Base-by-base conservation (phyloP, 2,113 vertebrate genomes). In the Mirounga angustirostris region DNA sequence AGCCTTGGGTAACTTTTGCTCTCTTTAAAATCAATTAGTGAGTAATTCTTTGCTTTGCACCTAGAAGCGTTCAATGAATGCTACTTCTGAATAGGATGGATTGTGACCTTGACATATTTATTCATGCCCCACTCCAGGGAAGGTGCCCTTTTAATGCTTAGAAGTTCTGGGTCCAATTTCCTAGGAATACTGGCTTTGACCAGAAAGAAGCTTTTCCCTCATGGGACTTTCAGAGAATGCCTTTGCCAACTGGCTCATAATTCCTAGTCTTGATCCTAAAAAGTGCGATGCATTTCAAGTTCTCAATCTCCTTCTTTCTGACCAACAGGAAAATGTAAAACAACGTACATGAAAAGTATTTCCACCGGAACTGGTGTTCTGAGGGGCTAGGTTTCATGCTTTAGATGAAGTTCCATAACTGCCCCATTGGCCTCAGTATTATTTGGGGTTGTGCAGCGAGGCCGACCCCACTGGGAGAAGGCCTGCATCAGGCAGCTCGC, bases 241-340 rank as follows among this genome's bases (percentile, higher is more conserved):
- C 97, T 98, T 98, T 97, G 69, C 96, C 87, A 97, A 76, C 88
- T 97, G 97, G 85, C 46, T 97, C 74, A 1, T 94, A 96, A 96
- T 95, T 97, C 52, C 88, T 80, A 86, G 8, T 73, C 95, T 96
- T 98, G 96, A 98, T 92, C 96, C 58, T 73, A 98, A 98, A 98
- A 86, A 78, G 96, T 84, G 79, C 43, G 73, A 96, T 10, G 40
- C 30, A 65, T 85, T 88, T 95, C 54, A 89, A 88, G n/a, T 50
- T 82, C 63, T 83, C 61, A 52, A 28, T 52, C 82, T 92, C 87
- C 61, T 95, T 69, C 61, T 95, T 69, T 78, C 89, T 96, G 94
- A 97, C 93, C 92, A 98, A 96, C 33, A 96, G 94, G 95, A 98
- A 98, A 97, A 98, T 96, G 88, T 87, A 97, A 95, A 98, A 95